These are phyloP conservation scores for Linnaemya vulpina DNA, from an alignment of 2,888 invertebrate genomes.

Conservation along the genomic window DNA sequence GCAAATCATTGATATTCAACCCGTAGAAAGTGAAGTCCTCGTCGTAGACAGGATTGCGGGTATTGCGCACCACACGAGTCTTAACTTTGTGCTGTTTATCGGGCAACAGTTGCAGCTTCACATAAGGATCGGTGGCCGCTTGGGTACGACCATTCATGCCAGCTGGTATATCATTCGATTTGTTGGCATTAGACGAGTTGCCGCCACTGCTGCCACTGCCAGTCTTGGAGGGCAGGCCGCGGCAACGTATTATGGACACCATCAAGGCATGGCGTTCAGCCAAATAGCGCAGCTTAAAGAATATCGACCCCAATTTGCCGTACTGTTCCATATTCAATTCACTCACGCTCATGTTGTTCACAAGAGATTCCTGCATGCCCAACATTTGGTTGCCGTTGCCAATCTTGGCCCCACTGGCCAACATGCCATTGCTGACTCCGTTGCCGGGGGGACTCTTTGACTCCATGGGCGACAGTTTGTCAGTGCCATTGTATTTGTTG, in stretches of 20 bases:
- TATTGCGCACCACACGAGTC: conserved; percentile 97
- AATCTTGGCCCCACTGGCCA: conserved; percentile 67
- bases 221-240: conserved; percentile 89
- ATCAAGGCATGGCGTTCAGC: conserved; percentile 94
- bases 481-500: conserved; percentile 76
- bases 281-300: conserved; percentile 95
- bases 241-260: conserved; percentile 95
- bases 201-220: conserved; percentile 84
- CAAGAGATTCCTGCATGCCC: conserved; percentile 55
- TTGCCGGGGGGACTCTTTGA: conserved; percentile 74
- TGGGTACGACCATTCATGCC: conserved; percentile 83
- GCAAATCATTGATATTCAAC: conserved; percentile 92
- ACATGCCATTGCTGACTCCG: conserved; percentile 72
- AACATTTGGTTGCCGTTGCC: conserved; percentile 57
- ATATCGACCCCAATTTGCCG: conserved; percentile 92
- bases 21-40: conserved; percentile 99
- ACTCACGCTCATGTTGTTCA: conserved; percentile 58
- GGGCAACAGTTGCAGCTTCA: conserved; percentile 97
- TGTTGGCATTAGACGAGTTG: conserved; percentile 70
- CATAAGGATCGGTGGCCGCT: conserved; percentile 92
- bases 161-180: conserved; percentile 85
- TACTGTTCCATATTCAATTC: conserved; percentile 82
- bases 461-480: conserved; percentile 75
- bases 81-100: conserved; percentile 99
- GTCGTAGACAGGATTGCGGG: conserved; percentile 97